Percentiles rank a stretch among this genome's conserved stretches.
Evolutionary conservation across 2,888 invertebrate genomes (phyloP).

Genomic region (Torymus tubicola): DNA sequence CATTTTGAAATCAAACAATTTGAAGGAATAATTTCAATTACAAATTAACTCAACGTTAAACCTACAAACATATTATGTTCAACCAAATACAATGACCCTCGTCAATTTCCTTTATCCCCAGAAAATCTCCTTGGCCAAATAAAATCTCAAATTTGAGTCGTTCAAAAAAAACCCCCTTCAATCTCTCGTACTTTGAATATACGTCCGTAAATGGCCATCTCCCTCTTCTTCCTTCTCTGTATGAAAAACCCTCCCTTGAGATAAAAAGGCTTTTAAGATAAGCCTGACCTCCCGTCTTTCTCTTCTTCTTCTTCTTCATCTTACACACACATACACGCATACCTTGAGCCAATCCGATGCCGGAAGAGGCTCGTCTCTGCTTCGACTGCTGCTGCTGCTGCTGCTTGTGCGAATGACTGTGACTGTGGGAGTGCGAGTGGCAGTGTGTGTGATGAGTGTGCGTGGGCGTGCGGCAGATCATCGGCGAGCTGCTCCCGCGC

Average conservation of each 20-base stretch:
- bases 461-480: slow-evolving; percentile 66
- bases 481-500: slow-evolving; percentile 63
- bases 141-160: no score
- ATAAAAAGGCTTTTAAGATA: slow-evolving; percentile 45
- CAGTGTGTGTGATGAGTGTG: slow-evolving; percentile 73
- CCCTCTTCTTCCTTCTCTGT: no score
- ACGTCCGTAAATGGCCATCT: no score
- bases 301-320: background rate
- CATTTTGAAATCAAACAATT: no score
- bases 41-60: no score
- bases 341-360: slow-evolving; percentile 75
- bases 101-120: no score
- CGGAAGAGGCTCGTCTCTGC: slow-evolving; percentile 74
- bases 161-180: no score
- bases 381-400: slow-evolving; percentile 72
- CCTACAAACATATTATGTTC: no score
- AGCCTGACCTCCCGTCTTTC: background rate
- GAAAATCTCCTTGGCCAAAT: no score
- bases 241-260: background rate
- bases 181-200: no score
- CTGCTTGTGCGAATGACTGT: slow-evolving; percentile 74
- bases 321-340: background rate
- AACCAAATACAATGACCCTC: no score
- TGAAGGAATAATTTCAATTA: no score
- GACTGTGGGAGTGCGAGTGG: slow-evolving; percentile 74